Base-by-base conservation (phyloP, 2,113 vertebrate genomes). In the Eulacestoma nigropectus region DNA sequence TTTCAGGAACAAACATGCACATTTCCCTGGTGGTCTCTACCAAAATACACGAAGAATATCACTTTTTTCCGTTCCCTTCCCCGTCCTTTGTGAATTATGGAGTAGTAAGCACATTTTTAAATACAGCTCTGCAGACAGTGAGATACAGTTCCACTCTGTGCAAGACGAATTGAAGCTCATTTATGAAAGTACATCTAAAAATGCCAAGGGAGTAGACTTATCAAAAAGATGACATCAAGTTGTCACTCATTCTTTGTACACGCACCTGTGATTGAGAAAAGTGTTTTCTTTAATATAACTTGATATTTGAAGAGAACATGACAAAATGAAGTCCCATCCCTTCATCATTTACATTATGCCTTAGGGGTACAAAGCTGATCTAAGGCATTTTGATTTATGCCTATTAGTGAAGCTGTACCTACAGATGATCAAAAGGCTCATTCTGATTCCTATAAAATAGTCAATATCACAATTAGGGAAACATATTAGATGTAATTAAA, bases 201-300 rank as follows among this genome's bases (percentile, higher is more conserved):
- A 96, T 97, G 95, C 96, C 97, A 96, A 92, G 98, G 97, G 98
- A 98, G 84, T 84, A 96, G 95, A 81, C 92, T 97, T 97, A 98
- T 97, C 97, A 97, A 97, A 98, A 96, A 96, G 85, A 97, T 96
- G 96, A 98, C 97, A 97, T 94, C 92, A 93, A 96, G 97, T 90
- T 98, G 98, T 97, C 98, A 98, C 81, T 98, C 97, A 96, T 62
- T 64, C 92, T 84, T 94, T 29, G 25, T 93, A 80, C 74, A 91
- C 8, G 67, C 92, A 97, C 95, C 95, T 97, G 96, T 97, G 97
- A 97, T 96, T 92, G 96, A 96, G 93, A 96, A 96, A 98, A 97
- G 97, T 97, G 93, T 97, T 98, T 97, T 97, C 96, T 98, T 98
- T 98, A 98, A 97, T 97, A 97, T 94, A 98, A 97, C 84, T 96